Conservation (phyloP, 2,888 invertebrate species). For the Aphrophora alni region DNA sequence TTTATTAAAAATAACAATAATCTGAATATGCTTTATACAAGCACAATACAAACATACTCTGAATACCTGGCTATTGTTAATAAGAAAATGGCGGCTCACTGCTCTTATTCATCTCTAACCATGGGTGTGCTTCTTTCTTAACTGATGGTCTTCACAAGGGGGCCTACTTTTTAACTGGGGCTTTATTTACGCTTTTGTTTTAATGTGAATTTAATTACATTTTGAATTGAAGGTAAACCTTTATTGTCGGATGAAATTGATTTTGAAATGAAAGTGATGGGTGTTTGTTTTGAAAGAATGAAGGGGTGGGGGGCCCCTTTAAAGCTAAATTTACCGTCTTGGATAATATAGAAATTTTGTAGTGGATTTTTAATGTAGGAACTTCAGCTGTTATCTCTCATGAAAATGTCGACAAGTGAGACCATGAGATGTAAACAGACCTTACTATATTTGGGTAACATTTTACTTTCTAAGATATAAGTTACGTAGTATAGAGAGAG, state of each 20-base stretch:
- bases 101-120: neutral
- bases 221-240: neutral
- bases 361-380: too few species aligned
- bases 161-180: neutral
- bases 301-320: too few species aligned
- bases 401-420: too few species aligned
- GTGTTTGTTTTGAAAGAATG: too few species aligned
- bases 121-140: neutral
- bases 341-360: too few species aligned
- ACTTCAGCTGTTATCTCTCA: too few species aligned
- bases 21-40: neutral
- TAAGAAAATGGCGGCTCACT: neutral
- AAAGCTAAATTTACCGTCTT: too few species aligned
- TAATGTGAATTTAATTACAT: neutral
- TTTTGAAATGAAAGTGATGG: neutral
- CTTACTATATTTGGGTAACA: too few species aligned
- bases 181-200: slow-evolving; percentile 3
- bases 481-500: too few species aligned
- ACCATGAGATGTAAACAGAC: too few species aligned
- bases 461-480: too few species aligned
- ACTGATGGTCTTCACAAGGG: neutral
- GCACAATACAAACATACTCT: neutral
- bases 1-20: slow-evolving; percentile 9
- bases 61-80: neutral
- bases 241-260: neutral